Base-by-base conservation (phyloP, 2,113 vertebrate species). In the Pipa parva region DNA sequence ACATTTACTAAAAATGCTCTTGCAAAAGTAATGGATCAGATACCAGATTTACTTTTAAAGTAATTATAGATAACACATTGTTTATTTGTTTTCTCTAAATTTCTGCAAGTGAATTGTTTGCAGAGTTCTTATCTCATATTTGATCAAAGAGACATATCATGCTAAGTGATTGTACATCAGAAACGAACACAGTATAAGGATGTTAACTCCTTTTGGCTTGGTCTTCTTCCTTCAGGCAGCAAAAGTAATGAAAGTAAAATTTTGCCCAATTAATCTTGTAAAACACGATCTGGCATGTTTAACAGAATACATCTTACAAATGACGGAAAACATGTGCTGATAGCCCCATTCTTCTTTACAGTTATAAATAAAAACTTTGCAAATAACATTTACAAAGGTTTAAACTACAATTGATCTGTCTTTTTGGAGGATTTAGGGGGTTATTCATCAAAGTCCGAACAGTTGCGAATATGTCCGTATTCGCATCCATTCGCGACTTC, bases 1-100 rank as follows among this genome's bases (percentile, higher is more conserved):
- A 60, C 26, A 60, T 11, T 18, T 45, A 27, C 45, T 45, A 15
- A 18, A 60, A 60, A 60, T 39, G 20, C 17, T 20, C 22, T 39
- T 21, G 24, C n/a, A 39, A 59, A 59, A 37, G n/a, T 25, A 59
- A 37, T 24, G 6, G 17, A 59, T 39, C 22, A 21, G 36, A 25
- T 6, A 4, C 28, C 22, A 9, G 8, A 21, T 58, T 36, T 20
- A 36, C 28, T 29, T 31, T 29, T 39, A 59, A 37, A 59, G 22
- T 59, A 10, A 39, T 36, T 17, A 22, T 60, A 37, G 33, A 42
- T 45, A 26, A 45, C 26, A 8, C n/a, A 5, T 42, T 13, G 9
- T 10, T 33, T 58, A 58, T 58, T 58, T 58, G 18, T 12, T 33
- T n/a, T 42, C n/a, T n/a, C 8, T 20, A 10, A 10, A 18, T 58